Evolutionary conservation across 2,888 invertebrate genomes (phyloP).

Genomic region (Ypsolopha sequella): DNA sequence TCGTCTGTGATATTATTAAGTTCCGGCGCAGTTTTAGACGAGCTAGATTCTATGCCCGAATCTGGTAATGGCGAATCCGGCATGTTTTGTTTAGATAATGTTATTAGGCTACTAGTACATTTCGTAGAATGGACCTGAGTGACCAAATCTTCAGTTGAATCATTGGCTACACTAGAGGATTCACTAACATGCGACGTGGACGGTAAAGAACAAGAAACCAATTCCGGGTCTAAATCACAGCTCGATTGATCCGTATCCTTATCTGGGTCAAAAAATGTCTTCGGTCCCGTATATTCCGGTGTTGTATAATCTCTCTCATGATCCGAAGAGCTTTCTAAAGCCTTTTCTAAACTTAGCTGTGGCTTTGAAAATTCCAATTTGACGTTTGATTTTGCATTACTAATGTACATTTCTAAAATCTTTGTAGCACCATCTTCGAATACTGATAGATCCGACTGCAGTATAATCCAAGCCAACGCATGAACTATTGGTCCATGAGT

Average conservation of each 20-base stretch:
- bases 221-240: constrained; percentile 61
- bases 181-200: constrained; percentile 67
- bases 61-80: constrained; percentile 63
- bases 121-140: constrained; percentile 44
- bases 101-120: constrained; percentile 12
- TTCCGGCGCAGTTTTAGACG: constrained; percentile 50
- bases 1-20: constrained; percentile 91
- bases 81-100: constrained; percentile 39
- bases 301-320: constrained; percentile 57
- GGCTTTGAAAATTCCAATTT: constrained; percentile 78
- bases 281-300: constrained; percentile 48
- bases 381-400: constrained; percentile 65
- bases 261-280: constrained; percentile 38
- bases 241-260: constrained; percentile 54
- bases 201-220: constrained; percentile 60
- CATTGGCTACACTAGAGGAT: constrained; percentile 55
- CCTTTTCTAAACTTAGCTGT: constrained; percentile 81
- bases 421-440: constrained; percentile 78
- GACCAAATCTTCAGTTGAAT: constrained; percentile 60
- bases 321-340: constrained; percentile 67
- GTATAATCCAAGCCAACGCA: constrained; percentile 89
- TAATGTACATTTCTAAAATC: constrained; percentile 75
- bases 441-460: constrained; percentile 83
- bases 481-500: constrained; percentile 92
- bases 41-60: constrained; percentile 50